phyloP scores from a whole-genome alignment of 1,140 invertebrate genomes.

The Leptopilina boulardi region DNA sequence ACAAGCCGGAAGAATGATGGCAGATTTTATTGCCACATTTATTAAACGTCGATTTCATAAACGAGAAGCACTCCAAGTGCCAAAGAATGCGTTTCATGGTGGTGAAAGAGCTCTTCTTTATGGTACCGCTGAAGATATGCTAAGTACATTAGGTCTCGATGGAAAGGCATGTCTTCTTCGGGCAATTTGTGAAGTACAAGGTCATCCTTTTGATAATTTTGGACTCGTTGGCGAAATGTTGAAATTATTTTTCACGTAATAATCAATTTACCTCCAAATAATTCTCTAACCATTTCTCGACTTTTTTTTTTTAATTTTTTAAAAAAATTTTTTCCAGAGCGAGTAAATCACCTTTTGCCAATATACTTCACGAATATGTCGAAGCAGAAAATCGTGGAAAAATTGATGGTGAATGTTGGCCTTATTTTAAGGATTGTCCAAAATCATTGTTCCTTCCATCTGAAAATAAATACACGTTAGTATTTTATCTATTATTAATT shows the following conservation, averaged over 20 bases:
- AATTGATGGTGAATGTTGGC: conserved; percentile 87
- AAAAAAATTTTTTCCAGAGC: conserved; percentile 77
- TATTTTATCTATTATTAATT: conserved; percentile 47
- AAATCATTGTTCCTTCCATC: conserved; percentile 85
- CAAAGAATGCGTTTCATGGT: conserved; percentile 81
- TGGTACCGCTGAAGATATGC: conserved; percentile 84
- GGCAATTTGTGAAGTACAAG: conserved; percentile 90
- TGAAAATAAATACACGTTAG: conserved; percentile 82
- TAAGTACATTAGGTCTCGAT: conserved; percentile 85
- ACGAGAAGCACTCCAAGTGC: conserved; percentile 71
- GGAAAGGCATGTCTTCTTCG: conserved; percentile 88
- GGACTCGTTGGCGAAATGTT: conserved; percentile 87
- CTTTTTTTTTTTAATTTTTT: too few relatives aligned
- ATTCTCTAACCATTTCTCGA: conserved; percentile 29
- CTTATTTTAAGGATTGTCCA: conserved; percentile 88
- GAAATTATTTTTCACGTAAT: conserved; percentile 88
- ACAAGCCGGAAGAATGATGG: conserved; percentile 81
- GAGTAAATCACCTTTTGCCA: conserved; percentile 86
- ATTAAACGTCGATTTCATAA: conserved; percentile 81
- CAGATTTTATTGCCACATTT: conserved; percentile 84
- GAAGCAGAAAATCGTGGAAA: conserved; percentile 86
- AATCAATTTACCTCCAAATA: conserved; percentile 48
- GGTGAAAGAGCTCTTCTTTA: conserved; percentile 87
- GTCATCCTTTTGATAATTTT: conserved; percentile 85
- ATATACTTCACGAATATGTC: conserved; percentile 85